Evolutionary conservation across 2,797 vertebrate genomes (phyloP).

Genomic region (Chaetodon trifasciatus): DNA sequence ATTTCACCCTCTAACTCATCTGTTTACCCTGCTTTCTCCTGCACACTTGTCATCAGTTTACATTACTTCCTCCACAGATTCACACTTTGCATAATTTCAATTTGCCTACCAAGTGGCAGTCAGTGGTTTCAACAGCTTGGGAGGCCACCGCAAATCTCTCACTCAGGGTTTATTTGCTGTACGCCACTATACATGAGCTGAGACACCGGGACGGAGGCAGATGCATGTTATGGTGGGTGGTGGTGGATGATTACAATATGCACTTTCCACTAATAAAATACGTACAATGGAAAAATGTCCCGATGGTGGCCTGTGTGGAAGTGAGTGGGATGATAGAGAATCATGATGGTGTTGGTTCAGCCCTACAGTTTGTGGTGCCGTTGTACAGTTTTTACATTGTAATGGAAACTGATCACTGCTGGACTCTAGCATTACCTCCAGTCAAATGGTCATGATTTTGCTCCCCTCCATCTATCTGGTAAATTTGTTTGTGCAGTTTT

Average conservation of each 20-base stretch:
- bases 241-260: conserved; percentile 38
- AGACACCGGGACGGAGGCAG: conserved; percentile 51
- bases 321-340: neutral
- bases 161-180: conserved; percentile 72
- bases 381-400: no score
- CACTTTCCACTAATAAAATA: conserved; percentile 51
- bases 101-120: conserved; percentile 34
- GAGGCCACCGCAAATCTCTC: conserved; percentile 78
- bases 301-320: neutral
- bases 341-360: neutral
- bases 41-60: conserved; percentile 24
- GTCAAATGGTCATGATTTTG: neutral
- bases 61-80: conserved; percentile 30
- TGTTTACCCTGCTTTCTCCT: neutral
- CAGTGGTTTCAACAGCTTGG: conserved; percentile 62
- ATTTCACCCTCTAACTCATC: neutral
- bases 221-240: conserved; percentile 67
- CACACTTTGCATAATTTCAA: conserved; percentile 29
- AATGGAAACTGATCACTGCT: neutral
- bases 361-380: neutral
- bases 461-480: neutral
- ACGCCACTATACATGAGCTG: conserved; percentile 68
- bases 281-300: conserved; percentile 37
- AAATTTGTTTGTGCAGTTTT: neutral
- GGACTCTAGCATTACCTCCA: neutral